Conservation (phyloP, 2,888 invertebrate genomes). For the Cybosia mesomella region DNA sequence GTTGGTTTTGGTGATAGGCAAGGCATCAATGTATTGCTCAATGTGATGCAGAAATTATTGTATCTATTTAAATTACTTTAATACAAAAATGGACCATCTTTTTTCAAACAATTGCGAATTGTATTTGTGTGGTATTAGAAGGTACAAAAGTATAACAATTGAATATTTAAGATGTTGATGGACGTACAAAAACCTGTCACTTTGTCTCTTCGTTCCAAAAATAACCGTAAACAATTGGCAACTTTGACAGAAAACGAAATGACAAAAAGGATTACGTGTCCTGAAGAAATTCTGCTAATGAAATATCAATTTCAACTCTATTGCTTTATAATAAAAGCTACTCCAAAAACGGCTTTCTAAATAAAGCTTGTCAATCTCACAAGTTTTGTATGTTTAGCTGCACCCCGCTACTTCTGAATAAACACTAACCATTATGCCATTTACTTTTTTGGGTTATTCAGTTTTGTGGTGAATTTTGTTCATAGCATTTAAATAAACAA, state of each 20-base stretch:
- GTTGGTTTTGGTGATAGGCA: no score
- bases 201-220: conserved; percentile 74
- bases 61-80: no score
- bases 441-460: conserved; percentile 59
- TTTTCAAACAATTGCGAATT: neutral
- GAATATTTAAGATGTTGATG: conserved; percentile 81
- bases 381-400: conserved; percentile 75
- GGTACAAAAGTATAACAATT: conserved; percentile 71
- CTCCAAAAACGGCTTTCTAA: conserved; percentile 26
- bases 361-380: conserved; percentile 40
- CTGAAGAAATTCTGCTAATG: conserved; percentile 18
- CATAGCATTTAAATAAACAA: conserved; percentile 74
- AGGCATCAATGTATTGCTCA: no score
- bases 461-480: conserved; percentile 68
- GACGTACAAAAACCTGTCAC: conserved; percentile 76
- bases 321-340: conserved; percentile 27
- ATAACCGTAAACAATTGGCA: conserved; percentile 80
- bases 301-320: conserved; percentile 54
- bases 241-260: conserved; percentile 79
- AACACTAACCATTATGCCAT: conserved; percentile 65
- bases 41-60: no score
- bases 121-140: conserved; percentile 68
- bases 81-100: neutral
- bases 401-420: conserved; percentile 72
- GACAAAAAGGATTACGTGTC: conserved; percentile 80